phyloP scores from a whole-genome alignment of 2,113 vertebrate species.

The Phrynosoma blainvillii region DNA sequence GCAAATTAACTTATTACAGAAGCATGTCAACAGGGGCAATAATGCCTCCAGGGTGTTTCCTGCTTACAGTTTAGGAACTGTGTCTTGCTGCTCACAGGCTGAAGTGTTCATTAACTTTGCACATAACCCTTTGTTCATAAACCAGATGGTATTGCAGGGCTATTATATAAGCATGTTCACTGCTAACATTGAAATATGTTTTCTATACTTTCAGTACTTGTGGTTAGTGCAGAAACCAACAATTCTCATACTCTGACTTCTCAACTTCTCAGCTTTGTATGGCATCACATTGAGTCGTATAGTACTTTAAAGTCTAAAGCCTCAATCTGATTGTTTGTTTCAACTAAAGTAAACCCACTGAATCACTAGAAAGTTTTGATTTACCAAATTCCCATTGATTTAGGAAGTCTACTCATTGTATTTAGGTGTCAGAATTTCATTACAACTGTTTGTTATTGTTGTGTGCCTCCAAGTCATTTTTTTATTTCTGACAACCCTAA shows the following conservation, averaged over 20 bases:
- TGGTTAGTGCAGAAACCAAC: no score
- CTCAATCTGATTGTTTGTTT: no score
- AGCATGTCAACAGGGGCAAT: not conserved
- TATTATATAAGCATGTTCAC: not conserved
- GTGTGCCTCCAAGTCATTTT: no score
- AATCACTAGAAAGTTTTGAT: no score
- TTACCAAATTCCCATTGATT: no score
- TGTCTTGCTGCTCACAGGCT: not conserved
- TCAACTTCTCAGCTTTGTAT: not conserved
- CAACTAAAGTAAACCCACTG: no score
- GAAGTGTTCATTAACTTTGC: conserved; percentile 1
- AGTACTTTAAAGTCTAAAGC: no score
- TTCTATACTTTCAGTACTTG: not conserved
- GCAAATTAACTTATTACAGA: not conserved
- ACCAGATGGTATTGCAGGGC: not conserved
- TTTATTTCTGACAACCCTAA: no score
- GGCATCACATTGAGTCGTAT: no score
- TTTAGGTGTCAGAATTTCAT: no score
- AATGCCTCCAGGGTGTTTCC: not conserved
- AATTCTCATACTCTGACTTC: not conserved
- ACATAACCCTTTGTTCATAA: not conserved
- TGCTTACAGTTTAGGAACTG: not conserved
- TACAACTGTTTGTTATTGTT: no score
- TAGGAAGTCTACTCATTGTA: no score
- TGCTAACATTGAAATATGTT: not conserved